These are phyloP conservation scores for Bufotes viridis DNA, from an alignment of 2,797 vertebrate genomes.

Conservation along the genomic window DNA sequence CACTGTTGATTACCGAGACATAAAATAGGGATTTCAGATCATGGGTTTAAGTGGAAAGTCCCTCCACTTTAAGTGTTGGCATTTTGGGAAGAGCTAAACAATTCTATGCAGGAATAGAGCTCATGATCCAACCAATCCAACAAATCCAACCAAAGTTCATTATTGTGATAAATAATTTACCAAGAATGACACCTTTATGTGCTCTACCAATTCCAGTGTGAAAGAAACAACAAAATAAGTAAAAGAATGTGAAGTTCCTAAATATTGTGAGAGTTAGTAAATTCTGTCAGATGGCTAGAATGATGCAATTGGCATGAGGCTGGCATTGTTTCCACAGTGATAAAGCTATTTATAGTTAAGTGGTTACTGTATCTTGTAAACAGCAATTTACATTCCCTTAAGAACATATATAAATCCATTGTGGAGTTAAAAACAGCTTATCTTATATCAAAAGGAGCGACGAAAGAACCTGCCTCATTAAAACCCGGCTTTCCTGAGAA, in stretches of 20 bases:
- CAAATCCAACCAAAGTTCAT: neutral
- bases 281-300: neutral
- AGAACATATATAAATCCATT: neutral
- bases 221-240: neutral
- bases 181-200: neutral
- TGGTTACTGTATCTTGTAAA: constrained; percentile 6
- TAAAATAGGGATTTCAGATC: neutral
- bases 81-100: neutral
- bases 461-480: constrained; percentile 29
- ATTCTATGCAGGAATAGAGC: neutral
- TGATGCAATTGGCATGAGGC: neutral
- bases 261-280: neutral
- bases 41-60: neutral
- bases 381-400: neutral
- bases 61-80: neutral
- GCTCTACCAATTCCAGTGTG: too few relatives aligned
- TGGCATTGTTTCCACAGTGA: neutral
- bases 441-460: constrained; percentile 6
- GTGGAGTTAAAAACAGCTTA: neutral
- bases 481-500: neutral
- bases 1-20: neutral
- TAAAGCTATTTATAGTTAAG: constrained; percentile 27
- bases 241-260: neutral
- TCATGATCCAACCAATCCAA: neutral
- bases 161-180: neutral